Conservation (phyloP, 2,888 invertebrate genomes). For the Hemicrepidius hirtus region DNA sequence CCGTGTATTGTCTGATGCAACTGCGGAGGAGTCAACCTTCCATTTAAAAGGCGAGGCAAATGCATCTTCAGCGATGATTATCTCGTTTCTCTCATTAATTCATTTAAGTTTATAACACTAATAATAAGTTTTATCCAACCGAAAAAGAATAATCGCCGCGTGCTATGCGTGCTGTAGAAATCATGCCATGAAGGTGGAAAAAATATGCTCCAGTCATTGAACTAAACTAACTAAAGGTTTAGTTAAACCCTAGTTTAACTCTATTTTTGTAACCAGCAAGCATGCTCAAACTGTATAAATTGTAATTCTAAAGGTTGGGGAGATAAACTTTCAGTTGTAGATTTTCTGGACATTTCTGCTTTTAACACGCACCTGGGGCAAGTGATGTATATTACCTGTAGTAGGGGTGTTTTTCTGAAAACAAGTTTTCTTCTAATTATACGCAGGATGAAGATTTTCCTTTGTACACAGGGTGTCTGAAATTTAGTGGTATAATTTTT, state of each 20-base stretch:
- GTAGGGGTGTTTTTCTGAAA: too few relatives aligned
- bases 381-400: background rate
- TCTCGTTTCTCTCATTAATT: slow-evolving; percentile 20
- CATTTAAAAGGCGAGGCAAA: background rate
- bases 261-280: slow-evolving; percentile 7
- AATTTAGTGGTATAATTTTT: too few relatives aligned
- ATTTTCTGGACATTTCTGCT: background rate
- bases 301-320: background rate
- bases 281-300: background rate
- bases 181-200: slow-evolving; percentile 3
- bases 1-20: background rate
- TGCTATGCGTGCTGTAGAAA: slow-evolving; percentile 10
- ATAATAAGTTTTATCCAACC: slow-evolving; percentile 10
- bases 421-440: too few relatives aligned
- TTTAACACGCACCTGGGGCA: background rate
- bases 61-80: slow-evolving; percentile 16
- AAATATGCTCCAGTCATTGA: slow-evolving; percentile 19
- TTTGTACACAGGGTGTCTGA: too few relatives aligned
- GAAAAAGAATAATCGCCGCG: slow-evolving; percentile 13
- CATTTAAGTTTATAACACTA: background rate
- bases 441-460: too few relatives aligned
- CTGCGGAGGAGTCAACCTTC: slow-evolving; percentile 4
- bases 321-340: background rate
- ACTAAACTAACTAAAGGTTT: background rate
- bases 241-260: background rate